These are phyloP conservation scores for Hippocampus abdominalis DNA, from an alignment of 2,113 vertebrate species.

Conservation along the genomic window DNA sequence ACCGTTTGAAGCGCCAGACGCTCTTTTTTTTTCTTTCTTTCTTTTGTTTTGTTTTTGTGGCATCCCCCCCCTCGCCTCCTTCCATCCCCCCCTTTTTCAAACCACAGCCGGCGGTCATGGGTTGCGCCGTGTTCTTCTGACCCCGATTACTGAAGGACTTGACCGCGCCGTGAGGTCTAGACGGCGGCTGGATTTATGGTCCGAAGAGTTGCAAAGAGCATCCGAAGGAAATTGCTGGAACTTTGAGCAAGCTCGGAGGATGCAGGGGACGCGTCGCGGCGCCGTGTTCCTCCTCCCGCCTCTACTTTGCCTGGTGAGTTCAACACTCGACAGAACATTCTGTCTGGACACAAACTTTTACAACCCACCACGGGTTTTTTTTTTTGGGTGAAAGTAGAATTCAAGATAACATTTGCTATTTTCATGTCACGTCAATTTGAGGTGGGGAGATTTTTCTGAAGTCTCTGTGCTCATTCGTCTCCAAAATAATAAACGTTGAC, in stretches of 20 bases:
- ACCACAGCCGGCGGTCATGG: constrained; percentile 81
- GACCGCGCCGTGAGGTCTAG: constrained; percentile 80
- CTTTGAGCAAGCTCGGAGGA: constrained; percentile 86
- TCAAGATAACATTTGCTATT: background rate
- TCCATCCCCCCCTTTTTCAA: constrained; percentile 51
- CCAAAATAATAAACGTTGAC: too few relatives aligned
- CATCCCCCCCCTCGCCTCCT: background rate
- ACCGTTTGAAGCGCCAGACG: constrained; percentile 24
- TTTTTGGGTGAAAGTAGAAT: background rate
- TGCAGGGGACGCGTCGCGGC: constrained; percentile 90
- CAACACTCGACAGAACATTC: background rate
- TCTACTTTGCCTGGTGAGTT: constrained; percentile 90
- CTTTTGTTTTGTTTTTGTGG: too few relatives aligned
- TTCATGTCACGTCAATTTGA: too few relatives aligned
- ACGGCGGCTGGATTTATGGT: constrained; percentile 92
- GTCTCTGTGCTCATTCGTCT: too few relatives aligned
- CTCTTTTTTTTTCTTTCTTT: too few relatives aligned
- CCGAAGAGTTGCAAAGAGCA: constrained; percentile 79
- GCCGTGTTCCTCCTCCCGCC: constrained; percentile 88
- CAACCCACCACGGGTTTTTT: background rate
- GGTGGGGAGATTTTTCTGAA: too few relatives aligned
- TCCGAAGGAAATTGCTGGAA: constrained; percentile 82
- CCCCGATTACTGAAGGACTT: constrained; percentile 80
- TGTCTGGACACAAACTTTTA: constrained; percentile 5
- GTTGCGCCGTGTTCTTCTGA: constrained; percentile 78